Conservation (phyloP, 2,888 invertebrate genomes). For the Physocephala rufipes region DNA sequence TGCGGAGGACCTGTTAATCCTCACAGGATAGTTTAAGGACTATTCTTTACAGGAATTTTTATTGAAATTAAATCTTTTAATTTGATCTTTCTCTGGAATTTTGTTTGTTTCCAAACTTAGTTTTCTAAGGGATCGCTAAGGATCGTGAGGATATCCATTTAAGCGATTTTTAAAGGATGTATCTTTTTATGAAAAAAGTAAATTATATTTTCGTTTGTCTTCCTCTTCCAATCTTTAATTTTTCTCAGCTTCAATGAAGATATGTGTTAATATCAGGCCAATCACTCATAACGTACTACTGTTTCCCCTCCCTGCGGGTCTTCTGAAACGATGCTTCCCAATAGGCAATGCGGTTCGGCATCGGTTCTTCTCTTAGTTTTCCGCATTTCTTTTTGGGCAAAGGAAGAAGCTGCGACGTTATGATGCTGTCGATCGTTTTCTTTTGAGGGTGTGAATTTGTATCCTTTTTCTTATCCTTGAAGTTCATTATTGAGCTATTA, state of each 20-base stretch:
- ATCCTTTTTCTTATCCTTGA: slow-evolving; percentile 58
- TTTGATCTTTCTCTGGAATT: too few species aligned
- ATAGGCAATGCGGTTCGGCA: slow-evolving; percentile 11
- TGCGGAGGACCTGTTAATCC: too few species aligned
- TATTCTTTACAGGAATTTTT: too few species aligned
- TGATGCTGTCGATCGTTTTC: slow-evolving; percentile 30
- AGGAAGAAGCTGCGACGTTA: not conserved
- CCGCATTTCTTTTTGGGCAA: slow-evolving; percentile 4
- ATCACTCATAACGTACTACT: slow-evolving; percentile 25
- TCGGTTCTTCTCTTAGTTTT: not conserved
- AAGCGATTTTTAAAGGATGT: not conserved
- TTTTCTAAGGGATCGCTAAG: not conserved
- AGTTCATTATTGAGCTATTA: slow-evolving; percentile 42
- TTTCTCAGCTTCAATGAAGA: not conserved
- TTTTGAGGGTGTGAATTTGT: slow-evolving; percentile 60
- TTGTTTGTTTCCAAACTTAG: too few species aligned
- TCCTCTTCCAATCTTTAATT: not conserved
- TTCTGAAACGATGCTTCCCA: not conserved
- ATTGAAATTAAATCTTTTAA: too few species aligned
- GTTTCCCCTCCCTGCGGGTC: not conserved
- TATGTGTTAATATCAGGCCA: not conserved
- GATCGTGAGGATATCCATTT: too few species aligned
- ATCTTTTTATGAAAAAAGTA: not conserved
- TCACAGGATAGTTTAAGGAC: too few species aligned
- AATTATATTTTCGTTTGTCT: not conserved